Evolutionary conservation across 2,888 invertebrate genomes (phyloP).

Genomic region (Machimus rusticus): DNA sequence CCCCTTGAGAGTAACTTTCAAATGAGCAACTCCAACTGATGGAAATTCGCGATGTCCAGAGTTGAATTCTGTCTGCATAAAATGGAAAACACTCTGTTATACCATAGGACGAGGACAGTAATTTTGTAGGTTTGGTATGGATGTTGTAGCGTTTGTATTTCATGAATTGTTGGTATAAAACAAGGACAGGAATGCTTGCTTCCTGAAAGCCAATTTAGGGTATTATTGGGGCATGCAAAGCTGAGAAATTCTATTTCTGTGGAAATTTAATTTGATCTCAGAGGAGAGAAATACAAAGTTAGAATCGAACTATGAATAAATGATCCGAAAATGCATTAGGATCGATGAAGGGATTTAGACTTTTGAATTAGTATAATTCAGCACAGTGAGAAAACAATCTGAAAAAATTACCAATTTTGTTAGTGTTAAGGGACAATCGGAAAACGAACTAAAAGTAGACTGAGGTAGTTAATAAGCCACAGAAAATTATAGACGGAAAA

Average conservation of each 20-base stretch:
- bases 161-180: not conserved
- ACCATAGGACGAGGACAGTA: not conserved
- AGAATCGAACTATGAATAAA: not conserved
- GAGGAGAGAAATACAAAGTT: not conserved
- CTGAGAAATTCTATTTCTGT: not conserved
- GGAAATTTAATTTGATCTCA: not conserved
- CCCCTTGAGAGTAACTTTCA: not conserved
- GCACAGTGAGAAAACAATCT: too few species aligned
- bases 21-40: not conserved
- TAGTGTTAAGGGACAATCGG: too few species aligned
- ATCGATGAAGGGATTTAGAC: not conserved
- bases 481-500: too few species aligned
- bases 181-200: not conserved
- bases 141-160: not conserved
- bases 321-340: not conserved
- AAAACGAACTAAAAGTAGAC: too few species aligned
- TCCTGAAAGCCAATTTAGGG: not conserved
- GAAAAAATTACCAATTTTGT: too few species aligned
- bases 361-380: not conserved
- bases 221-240: not conserved
- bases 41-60: not conserved
- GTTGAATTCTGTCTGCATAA: not conserved
- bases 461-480: too few species aligned
- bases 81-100: not conserved
- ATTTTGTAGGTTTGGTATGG: not conserved